A percentile compares a stretch with the other conserved stretches of the same genome.
Evolutionary conservation across 1,140 invertebrate species (phyloP).

Genomic region (Metopolophium dirhodum): DNA sequence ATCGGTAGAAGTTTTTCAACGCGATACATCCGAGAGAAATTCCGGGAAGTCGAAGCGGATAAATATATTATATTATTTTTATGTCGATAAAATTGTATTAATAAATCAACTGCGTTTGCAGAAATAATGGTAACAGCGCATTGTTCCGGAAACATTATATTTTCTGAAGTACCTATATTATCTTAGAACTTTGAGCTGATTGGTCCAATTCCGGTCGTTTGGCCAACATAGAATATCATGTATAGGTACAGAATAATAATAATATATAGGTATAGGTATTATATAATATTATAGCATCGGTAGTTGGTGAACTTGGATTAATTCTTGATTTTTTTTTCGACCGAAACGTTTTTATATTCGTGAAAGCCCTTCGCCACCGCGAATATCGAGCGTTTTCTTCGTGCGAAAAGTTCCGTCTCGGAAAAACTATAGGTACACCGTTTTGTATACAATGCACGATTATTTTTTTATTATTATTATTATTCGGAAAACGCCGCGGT

Average conservation of each 20-base stretch:
- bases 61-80: background rate
- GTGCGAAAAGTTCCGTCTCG: background rate
- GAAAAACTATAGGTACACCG: background rate
- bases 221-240: background rate
- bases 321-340: background rate
- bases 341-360: background rate
- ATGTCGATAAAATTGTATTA: background rate
- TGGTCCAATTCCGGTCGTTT: background rate
- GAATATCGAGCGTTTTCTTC: background rate
- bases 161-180: no score
- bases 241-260: no score
- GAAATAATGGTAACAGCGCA: background rate
- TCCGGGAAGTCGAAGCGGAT: background rate
- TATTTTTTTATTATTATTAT: background rate
- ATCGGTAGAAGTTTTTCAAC: background rate
- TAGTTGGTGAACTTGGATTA: background rate
- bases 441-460: constrained; percentile 11
- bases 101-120: background rate
- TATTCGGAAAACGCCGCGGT: background rate
- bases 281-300: background rate
- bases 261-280: background rate
- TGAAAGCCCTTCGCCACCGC: background rate
- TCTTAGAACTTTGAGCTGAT: background rate
- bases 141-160: background rate
- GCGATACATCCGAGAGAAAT: background rate